Percentiles rank a stretch among this genome's conserved stretches.
phyloP scores from a whole-genome alignment of 2,888 invertebrate species.

The Leucophenga maculata region DNA sequence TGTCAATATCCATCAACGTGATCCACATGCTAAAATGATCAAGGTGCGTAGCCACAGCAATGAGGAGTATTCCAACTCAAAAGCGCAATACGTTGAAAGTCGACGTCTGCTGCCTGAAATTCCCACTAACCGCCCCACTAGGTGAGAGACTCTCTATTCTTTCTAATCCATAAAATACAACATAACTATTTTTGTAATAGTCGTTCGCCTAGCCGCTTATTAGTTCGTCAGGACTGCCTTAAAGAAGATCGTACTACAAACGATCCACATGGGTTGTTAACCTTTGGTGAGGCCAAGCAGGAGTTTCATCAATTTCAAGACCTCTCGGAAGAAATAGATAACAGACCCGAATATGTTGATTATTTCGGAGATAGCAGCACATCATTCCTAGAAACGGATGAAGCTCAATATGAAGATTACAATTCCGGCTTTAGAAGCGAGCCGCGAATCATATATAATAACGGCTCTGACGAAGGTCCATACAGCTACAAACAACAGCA shows the following conservation, averaged over 20 bases:
- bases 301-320: constrained; percentile 66
- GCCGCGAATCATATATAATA: constrained; percentile 68
- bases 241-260: constrained; percentile 59
- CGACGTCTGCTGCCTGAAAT: constrained; percentile 69
- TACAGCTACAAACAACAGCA: constrained; percentile 51
- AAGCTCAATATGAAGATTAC: constrained; percentile 69
- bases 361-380: constrained; percentile 65
- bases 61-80: constrained; percentile 70
- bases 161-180: neutral
- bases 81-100: constrained; percentile 58
- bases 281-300: constrained; percentile 71
- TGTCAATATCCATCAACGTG: constrained; percentile 68
- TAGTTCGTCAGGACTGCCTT: constrained; percentile 70
- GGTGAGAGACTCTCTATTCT: constrained; percentile 38
- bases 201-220: constrained; percentile 67
- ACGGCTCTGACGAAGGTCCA: constrained; percentile 59
- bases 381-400: constrained; percentile 67
- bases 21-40: constrained; percentile 70
- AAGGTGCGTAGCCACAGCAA: constrained; percentile 72
- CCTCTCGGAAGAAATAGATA: constrained; percentile 65
- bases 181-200: constrained; percentile 36
- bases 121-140: constrained; percentile 58
- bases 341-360: constrained; percentile 62
- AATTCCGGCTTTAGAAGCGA: constrained; percentile 68
- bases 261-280: constrained; percentile 53